phyloP scores from a whole-genome alignment of 2,888 invertebrate genomes.

The Aphodius sticticus region DNA sequence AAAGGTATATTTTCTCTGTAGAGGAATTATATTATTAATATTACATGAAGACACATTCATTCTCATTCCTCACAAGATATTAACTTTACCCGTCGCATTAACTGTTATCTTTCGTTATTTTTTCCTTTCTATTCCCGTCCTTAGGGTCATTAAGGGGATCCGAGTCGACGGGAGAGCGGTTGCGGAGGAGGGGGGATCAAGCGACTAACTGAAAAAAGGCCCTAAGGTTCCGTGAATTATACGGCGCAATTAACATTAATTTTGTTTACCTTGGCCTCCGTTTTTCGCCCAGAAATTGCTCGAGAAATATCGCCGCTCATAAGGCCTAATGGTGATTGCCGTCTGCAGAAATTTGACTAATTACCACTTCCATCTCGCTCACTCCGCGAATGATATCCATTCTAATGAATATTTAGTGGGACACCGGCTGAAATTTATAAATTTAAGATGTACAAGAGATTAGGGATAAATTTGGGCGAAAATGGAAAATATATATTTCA shows the following conservation, averaged over 20 bases:
- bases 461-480: neutral
- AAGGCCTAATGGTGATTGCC: neutral
- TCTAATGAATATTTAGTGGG: neutral
- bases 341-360: conserved; percentile 4
- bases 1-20: neutral
- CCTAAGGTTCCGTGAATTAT: neutral
- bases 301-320: conserved; percentile 4
- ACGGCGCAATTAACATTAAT: neutral
- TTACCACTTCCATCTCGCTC: neutral
- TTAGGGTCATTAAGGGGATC: neutral
- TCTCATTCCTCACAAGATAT: neutral
- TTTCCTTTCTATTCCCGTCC: neutral
- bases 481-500: neutral
- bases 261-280: conserved; percentile 4
- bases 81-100: neutral
- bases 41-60: neutral
- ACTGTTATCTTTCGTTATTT: neutral
- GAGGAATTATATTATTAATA: neutral
- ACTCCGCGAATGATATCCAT: neutral
- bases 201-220: neutral
- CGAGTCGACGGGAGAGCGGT: neutral
- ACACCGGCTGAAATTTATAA: neutral
- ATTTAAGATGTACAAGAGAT: neutral
- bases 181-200: neutral
- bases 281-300: neutral